Evolutionary conservation across 2,113 vertebrate genomes (phyloP).

Genomic region (human): DNA sequence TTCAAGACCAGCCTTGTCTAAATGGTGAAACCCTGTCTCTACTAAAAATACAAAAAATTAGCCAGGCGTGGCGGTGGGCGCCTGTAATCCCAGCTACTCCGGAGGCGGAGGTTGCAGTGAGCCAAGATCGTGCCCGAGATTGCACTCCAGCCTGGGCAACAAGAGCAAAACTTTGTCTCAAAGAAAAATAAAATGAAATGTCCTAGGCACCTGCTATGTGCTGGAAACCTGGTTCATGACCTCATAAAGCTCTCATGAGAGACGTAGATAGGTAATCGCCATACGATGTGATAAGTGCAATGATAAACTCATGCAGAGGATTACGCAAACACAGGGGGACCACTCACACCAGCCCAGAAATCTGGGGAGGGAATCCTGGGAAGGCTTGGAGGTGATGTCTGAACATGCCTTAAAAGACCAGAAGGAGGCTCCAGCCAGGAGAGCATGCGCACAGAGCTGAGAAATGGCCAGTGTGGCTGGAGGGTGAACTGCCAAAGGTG

Average conservation of each 20-base stretch:
- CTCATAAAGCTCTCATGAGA: not conserved
- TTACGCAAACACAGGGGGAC: not conserved
- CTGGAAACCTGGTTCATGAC: not conserved
- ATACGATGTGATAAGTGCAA: not conserved
- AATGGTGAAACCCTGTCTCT: no score
- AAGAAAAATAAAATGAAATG: not conserved
- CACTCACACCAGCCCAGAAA: not conserved
- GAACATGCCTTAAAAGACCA: not conserved
- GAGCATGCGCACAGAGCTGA: not conserved
- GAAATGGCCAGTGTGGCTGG: not conserved
- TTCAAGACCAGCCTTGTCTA: no score
- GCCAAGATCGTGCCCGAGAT: no score
- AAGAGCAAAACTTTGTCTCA: no score
- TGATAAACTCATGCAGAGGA: not conserved
- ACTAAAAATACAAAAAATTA: no score
- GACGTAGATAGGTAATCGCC: not conserved
- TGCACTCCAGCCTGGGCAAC: no score
- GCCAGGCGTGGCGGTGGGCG: no score
- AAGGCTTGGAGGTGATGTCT: not conserved
- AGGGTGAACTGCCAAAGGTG: not conserved
- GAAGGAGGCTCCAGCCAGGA: not conserved
- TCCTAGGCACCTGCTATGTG: not conserved
- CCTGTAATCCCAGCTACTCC: no score
- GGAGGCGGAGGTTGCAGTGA: no score
- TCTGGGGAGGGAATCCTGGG: not conserved